Conservation (phyloP, 2,888 invertebrate genomes). For the Omphaloscelis lunosa region DNA sequence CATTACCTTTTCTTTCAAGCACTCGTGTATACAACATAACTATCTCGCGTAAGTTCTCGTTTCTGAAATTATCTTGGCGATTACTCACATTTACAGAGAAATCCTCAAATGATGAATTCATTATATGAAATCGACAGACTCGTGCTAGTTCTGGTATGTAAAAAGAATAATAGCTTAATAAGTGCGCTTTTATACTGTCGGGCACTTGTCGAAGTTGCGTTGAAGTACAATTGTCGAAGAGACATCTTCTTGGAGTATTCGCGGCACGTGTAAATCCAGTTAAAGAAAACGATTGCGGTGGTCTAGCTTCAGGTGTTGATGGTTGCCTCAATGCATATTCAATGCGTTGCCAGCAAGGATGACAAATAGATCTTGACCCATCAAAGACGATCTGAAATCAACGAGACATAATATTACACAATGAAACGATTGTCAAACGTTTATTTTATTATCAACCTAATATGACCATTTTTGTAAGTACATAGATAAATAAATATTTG, state of each 20-base stretch:
- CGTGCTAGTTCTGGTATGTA: slow-evolving; percentile 30
- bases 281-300: slow-evolving; percentile 19
- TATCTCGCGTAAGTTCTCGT: slow-evolving; percentile 25
- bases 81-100: slow-evolving; percentile 29
- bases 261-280: slow-evolving; percentile 34
- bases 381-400: slow-evolving; percentile 32
- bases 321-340: slow-evolving; percentile 31
- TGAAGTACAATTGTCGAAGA: slow-evolving; percentile 34
- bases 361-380: slow-evolving; percentile 34
- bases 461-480: slow-evolving; percentile 19
- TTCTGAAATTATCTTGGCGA: slow-evolving; percentile 33
- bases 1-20: slow-evolving; percentile 4
- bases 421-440: slow-evolving; percentile 23
- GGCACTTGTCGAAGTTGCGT: slow-evolving; percentile 28
- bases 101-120: slow-evolving; percentile 20
- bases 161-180: slow-evolving; percentile 33
- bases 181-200: slow-evolving; percentile 24
- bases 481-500: slow-evolving; percentile 19
- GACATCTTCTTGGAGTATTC: slow-evolving; percentile 40
- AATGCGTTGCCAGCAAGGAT: slow-evolving; percentile 40
- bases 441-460: slow-evolving; percentile 23
- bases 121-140: slow-evolving; percentile 24
- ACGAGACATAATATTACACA: slow-evolving; percentile 17
- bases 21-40: slow-evolving; percentile 16
- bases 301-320: slow-evolving; percentile 21